phyloP scores from a whole-genome alignment of 2,888 invertebrate genomes.

The Andrena bucephala region DNA sequence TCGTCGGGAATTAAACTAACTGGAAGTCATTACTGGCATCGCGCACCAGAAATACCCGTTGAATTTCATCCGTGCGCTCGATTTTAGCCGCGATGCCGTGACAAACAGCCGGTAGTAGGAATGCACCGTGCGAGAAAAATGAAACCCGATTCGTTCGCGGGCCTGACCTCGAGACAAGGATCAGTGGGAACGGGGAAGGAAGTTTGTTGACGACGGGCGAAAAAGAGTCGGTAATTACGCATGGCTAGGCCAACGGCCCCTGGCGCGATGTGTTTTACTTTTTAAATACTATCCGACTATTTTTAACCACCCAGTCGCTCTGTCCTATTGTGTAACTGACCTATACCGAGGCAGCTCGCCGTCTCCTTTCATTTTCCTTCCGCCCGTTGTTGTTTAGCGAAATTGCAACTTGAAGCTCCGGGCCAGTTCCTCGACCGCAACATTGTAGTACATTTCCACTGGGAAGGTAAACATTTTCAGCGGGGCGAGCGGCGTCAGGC shows the following conservation, averaged over 20 bases:
- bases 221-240: conserved; percentile 6
- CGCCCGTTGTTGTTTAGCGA: conserved; percentile 35
- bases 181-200: background rate
- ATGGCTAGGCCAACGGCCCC: conserved; percentile 49
- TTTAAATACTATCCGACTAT: conserved; percentile 59
- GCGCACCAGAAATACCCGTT: background rate
- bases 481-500: too few relatives aligned
- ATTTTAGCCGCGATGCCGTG: too few relatives aligned
- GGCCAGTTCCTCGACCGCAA: background rate
- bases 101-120: too few relatives aligned
- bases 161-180: too few relatives aligned
- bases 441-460: conserved; percentile 2
- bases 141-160: too few relatives aligned
- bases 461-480: conserved; percentile 3
- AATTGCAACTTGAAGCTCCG: conserved; percentile 17
- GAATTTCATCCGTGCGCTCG: too few relatives aligned
- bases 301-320: conserved; percentile 49
- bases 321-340: conserved; percentile 61
- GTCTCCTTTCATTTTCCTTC: conserved; percentile 27
- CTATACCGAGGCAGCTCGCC: conserved; percentile 35
- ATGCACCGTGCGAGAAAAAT: background rate
- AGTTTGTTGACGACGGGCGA: conserved; percentile 16
- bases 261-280: conserved; percentile 23
- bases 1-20: conserved; percentile 25
- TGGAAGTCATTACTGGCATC: conserved; percentile 4